These are phyloP conservation scores for Protosalanx chinensis DNA, from an alignment of 2,797 vertebrate genomes.

Conservation along the genomic window DNA sequence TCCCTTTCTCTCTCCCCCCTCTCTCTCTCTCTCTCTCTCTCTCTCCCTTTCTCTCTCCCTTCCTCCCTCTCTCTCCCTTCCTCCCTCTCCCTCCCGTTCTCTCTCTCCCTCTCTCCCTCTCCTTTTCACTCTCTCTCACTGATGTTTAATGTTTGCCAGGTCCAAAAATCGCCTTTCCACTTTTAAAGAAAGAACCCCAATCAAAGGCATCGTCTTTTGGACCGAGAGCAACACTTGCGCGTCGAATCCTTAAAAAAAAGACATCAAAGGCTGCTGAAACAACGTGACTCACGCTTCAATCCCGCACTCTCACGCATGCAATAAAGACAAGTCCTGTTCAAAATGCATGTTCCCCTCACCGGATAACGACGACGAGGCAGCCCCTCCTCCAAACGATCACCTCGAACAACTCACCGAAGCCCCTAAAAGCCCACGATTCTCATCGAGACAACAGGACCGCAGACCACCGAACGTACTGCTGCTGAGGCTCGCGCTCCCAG, in stretches of 20 bases:
- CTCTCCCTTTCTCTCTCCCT: neutral
- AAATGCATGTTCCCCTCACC: conserved; percentile 56
- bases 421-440: conserved; percentile 65
- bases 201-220: conserved; percentile 26
- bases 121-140: conserved; percentile 34
- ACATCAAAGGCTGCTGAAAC: neutral
- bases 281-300: conserved; percentile 18
- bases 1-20: conserved; percentile 43
- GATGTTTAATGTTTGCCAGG: conserved; percentile 56
- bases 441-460: conserved; percentile 61
- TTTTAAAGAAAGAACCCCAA: conserved; percentile 45
- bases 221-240: conserved; percentile 31
- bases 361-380: conserved; percentile 48
- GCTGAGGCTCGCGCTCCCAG: conserved; percentile 61
- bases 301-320: conserved; percentile 31
- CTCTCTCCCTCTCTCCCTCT: conserved; percentile 2
- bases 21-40: conserved; percentile 38
- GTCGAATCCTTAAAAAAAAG: too few species aligned
- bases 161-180: conserved; percentile 39
- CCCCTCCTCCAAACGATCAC: conserved; percentile 33
- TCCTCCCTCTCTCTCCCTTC: conserved; percentile 32
- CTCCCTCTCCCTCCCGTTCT: conserved; percentile 32
- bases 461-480: conserved; percentile 57
- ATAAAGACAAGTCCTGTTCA: conserved; percentile 38
- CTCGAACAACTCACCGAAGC: conserved; percentile 61